Conservation (phyloP, 23 tunicate genomes). For the Aplidium turbinatum region DNA sequence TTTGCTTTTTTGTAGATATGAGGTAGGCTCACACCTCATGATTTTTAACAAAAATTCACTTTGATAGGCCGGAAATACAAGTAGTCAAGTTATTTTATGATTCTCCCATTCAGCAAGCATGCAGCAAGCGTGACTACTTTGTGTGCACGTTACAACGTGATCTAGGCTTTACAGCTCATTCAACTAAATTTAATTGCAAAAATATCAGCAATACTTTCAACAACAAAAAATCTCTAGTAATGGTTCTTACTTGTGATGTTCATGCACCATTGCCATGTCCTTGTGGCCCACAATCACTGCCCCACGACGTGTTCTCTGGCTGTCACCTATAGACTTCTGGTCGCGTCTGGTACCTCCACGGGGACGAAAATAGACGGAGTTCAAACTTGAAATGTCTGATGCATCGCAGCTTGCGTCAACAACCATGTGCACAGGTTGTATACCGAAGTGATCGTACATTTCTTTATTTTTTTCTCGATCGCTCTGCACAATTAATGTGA, state of each 20-base stretch:
- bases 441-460: slow-evolving; percentile 58
- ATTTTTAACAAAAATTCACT: too few relatives aligned
- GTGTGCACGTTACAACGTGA: too few relatives aligned
- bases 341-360: not conserved
- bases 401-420: slow-evolving; percentile 25
- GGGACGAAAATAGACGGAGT: slow-evolving; percentile 26
- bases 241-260: slow-evolving; percentile 58
- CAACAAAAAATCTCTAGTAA: not conserved
- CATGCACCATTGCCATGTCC: slow-evolving; percentile 63
- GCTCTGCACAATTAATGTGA: too few relatives aligned
- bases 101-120: too few relatives aligned
- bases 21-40: too few relatives aligned
- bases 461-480: slow-evolving; percentile 15
- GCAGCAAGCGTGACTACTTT: too few relatives aligned
- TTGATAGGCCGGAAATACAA: too few relatives aligned
- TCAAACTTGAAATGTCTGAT: slow-evolving; percentile 36
- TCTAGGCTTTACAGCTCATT: too few relatives aligned
- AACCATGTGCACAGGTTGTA: slow-evolving; percentile 44
- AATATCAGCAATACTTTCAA: not conserved
- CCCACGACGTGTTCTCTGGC: slow-evolving; percentile 57
- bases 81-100: too few relatives aligned
- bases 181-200: not conserved
- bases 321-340: not conserved
- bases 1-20: too few relatives aligned
- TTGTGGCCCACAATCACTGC: slow-evolving; percentile 62